Evolutionary conservation across 2,797 vertebrate genomes (phyloP).

Genomic region (Sebastolobus alascanus): DNA sequence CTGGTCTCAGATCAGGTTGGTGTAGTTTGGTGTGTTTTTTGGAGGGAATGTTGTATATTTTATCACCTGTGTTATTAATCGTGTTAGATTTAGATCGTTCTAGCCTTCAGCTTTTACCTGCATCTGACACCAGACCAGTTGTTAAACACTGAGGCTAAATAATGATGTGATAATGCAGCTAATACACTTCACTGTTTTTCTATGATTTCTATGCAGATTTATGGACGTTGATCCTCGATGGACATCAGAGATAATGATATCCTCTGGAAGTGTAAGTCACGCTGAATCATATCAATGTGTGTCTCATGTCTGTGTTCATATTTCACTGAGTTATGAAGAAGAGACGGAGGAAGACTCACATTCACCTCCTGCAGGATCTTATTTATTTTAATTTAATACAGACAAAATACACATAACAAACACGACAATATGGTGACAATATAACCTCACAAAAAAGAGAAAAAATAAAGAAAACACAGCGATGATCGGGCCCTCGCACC

Average conservation of each 20-base stretch:
- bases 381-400: no score
- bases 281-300: neutral
- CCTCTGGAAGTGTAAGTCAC: neutral
- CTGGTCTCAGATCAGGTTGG: slow-evolving; percentile 5
- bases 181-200: neutral
- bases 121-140: neutral
- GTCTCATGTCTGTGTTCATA: neutral
- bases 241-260: neutral
- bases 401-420: no score
- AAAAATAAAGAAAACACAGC: no score
- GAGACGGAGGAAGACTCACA: neutral
- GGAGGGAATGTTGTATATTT: neutral
- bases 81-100: neutral
- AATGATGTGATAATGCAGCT: neutral
- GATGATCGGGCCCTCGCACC: no score
- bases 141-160: neutral
- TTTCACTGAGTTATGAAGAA: neutral
- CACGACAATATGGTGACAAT: no score
- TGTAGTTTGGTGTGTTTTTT: neutral
- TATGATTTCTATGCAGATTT: neutral
- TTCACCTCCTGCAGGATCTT: no score
- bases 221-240: neutral
- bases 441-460: no score
- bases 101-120: neutral
- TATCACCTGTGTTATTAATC: slow-evolving; percentile 9